These are phyloP conservation scores for Gobiocypris rarus DNA, from an alignment of 2,113 vertebrate species.

Conservation along the genomic window DNA sequence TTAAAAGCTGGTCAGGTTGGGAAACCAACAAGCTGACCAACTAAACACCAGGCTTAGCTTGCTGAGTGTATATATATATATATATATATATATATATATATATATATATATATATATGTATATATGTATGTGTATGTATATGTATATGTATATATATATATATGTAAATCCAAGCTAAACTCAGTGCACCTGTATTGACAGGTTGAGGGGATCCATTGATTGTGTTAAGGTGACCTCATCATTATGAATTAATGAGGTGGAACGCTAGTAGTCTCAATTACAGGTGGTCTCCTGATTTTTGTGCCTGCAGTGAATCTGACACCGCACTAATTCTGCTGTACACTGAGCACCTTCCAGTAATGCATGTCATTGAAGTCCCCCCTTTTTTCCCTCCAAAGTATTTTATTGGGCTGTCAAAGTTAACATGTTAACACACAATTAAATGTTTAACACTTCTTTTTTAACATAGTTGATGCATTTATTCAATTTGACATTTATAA, in stretches of 20 bases:
- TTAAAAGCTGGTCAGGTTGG: background rate
- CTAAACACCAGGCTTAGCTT: background rate
- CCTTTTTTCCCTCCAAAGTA: too few relatives aligned
- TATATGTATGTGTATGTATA: too few relatives aligned
- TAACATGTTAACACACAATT: background rate
- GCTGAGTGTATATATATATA: too few relatives aligned
- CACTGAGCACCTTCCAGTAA: constrained; percentile 2
- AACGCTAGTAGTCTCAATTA: constrained; percentile 14
- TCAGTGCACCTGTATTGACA: background rate
- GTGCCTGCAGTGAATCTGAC: constrained; percentile 4
- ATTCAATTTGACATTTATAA: background rate
- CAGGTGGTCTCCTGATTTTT: constrained; percentile 36
- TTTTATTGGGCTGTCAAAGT: constrained; percentile 19
- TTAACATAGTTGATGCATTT: background rate
- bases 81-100: too few relatives aligned
- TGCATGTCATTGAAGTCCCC: constrained; percentile 7
- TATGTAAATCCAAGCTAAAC: background rate
- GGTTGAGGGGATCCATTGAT: constrained; percentile 8
- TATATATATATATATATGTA: too few relatives aligned
- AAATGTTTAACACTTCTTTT: background rate
- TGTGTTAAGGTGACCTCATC: constrained; percentile 20
- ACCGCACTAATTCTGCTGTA: background rate
- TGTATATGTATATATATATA: too few relatives aligned
- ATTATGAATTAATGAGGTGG: constrained; percentile 37
- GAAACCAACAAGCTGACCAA: background rate